Conservation (phyloP, 2,797 vertebrate genomes). For the Notolepis coatsorum region DNA sequence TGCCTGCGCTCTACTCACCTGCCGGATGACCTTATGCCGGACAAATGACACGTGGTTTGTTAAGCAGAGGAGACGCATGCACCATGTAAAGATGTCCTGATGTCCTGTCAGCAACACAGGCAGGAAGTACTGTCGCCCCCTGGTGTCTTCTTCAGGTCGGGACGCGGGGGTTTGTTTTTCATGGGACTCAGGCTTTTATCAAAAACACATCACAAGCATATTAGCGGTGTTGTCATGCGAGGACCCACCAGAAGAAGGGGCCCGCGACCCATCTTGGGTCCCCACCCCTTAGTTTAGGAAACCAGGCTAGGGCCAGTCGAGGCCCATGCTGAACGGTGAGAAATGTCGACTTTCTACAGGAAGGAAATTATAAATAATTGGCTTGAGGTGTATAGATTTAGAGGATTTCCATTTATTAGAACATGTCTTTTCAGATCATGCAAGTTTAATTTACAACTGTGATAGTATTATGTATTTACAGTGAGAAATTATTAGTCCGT, state of each 20-base stretch:
- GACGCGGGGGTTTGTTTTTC: too few relatives aligned
- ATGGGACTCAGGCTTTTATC: too few relatives aligned
- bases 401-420: background rate
- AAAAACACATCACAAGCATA: too few relatives aligned
- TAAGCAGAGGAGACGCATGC: constrained; percentile 10
- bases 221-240: too few relatives aligned
- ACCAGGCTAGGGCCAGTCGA: background rate
- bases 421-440: background rate
- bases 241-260: too few relatives aligned
- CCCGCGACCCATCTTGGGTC: too few relatives aligned
- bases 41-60: constrained; percentile 13
- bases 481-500: background rate
- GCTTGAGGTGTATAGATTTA: too few relatives aligned
- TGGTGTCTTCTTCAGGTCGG: too few relatives aligned
- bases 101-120: constrained; percentile 28
- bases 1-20: constrained; percentile 36
- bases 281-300: too few relatives aligned
- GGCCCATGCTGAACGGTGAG: background rate
- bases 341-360: background rate
- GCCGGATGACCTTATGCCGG: constrained; percentile 1
- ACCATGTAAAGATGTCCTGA: too few relatives aligned
- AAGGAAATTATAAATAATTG: background rate
- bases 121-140: background rate
- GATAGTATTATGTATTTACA: background rate
- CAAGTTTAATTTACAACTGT: background rate